Evolutionary conservation across 2,888 invertebrate genomes (phyloP), one percentile per base, ranked within the genome.

Genomic region (Drosophila pegasa): DNA sequence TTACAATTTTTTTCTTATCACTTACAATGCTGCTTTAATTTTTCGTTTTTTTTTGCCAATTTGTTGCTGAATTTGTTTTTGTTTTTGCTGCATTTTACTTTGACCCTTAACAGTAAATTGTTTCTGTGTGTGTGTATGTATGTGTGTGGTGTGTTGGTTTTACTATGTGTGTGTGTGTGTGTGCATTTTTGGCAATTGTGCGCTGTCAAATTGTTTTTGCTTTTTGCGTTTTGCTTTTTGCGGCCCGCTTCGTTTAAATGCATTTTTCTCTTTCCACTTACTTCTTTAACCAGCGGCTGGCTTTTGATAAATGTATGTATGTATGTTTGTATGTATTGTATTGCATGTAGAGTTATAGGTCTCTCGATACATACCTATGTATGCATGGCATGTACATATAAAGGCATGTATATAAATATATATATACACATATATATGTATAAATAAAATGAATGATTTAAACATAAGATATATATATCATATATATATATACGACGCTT

Each of bases 31-130:
- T 76, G 71, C 57, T 43, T 61, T 59, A 14, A 8, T 38, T 41
- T 43, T 47, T 68, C 52, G 18, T 27, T 22, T 55, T 54, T 51
- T 59, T 38, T 50, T 29, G 27, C 25, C 27, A 45, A 40, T 61
- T 51, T 57, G 31, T 56, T 27, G n/a, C 47, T 61, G 37, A 37
- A 35, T 4, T 62, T 47, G 33, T 47, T 51, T 54, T 27, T 43
- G 20, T 48, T 45, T 70, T 50, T 70, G 33, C 48, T 61, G 84
- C 71, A 58, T 60, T 64, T 72, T 67, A 79, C 66, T 72, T 86
- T 86, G 83, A 87, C 80, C 62, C 75, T 84, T 81, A 81, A 78
- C 75, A 71, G 78, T 80, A 86, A 64, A 69, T 76, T 25, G 37
- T 51, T 33, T 48, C 10, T 52, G 27, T 56, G 20, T 55, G 25